These are phyloP conservation scores for Leptinotarsa texana DNA, from an alignment of 1,140 invertebrate genomes.

Conservation along the genomic window DNA sequence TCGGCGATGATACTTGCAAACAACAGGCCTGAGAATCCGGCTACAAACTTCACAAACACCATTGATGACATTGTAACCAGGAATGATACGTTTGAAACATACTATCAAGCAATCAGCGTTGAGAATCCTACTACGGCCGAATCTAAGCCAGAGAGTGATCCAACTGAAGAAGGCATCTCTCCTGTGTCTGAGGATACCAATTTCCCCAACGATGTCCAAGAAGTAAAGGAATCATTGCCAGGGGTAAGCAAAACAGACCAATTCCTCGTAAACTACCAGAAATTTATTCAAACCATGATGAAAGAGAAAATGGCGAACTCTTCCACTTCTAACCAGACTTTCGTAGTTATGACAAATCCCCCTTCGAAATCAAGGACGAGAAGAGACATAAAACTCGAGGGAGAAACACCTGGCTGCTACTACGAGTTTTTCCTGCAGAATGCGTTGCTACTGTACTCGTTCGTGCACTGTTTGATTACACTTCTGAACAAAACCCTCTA, in stretches of 20 bases:
- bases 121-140: background rate
- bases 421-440: conserved; percentile 32
- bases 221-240: background rate
- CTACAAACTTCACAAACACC: conserved; percentile 26
- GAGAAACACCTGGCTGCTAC: conserved; percentile 18
- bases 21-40: background rate
- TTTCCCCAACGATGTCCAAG: conserved; percentile 10
- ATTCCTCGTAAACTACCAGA: conserved; percentile 31
- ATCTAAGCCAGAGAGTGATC: background rate
- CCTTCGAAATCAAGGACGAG: background rate
- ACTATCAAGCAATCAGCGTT: conserved; percentile 1
- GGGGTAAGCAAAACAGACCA: conserved; percentile 22
- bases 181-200: background rate
- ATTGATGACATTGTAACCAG: conserved; percentile 20
- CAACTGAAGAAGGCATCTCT: background rate
- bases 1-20: conserved; percentile 27
- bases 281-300: conserved; percentile 27
- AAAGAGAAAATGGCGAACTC: conserved; percentile 27
- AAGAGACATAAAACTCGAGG: conserved; percentile 24
- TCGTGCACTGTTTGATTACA: conserved; percentile 34
- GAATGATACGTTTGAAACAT: conserved; percentile 1
- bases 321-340: background rate
- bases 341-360: conserved; percentile 13
- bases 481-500: conserved; percentile 22
- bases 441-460: conserved; percentile 37